Conservation (phyloP, 2,888 invertebrate genomes). For the Callyntrura sp. region DNA sequence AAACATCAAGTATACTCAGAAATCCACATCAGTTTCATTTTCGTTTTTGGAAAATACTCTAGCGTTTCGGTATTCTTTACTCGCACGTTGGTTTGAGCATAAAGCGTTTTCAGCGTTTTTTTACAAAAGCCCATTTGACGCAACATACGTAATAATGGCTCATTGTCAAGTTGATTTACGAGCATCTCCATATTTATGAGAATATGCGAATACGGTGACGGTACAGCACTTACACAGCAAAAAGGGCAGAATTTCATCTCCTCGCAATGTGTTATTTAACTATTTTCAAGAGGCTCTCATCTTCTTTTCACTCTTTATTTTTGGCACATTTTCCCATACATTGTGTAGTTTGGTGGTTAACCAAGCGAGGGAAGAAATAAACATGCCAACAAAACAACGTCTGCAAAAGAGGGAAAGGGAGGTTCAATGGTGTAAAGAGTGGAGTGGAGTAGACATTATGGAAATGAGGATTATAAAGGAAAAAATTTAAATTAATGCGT, state of each 20-base stretch:
- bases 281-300: neutral
- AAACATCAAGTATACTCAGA: neutral
- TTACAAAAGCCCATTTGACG: constrained; percentile 3
- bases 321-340: constrained; percentile 57
- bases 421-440: too few relatives aligned
- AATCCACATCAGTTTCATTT: constrained; percentile 8
- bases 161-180: constrained; percentile 72
- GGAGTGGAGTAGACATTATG: constrained; percentile 45
- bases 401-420: too few relatives aligned
- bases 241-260: neutral
- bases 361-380: neutral
- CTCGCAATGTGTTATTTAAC: neutral
- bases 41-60: constrained; percentile 5
- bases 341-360: neutral
- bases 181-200: constrained; percentile 73
- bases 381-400: constrained; percentile 7
- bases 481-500: constrained; percentile 61
- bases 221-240: neutral
- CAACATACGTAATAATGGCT: constrained; percentile 46
- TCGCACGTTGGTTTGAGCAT: neutral
- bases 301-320: constrained; percentile 9
- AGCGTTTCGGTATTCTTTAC: too few relatives aligned
- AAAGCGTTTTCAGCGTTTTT: constrained; percentile 17
- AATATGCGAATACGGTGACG: neutral
- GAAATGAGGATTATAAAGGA: constrained; percentile 38